Evolutionary conservation across 2,888 invertebrate species (phyloP).

Genomic region (Zaprionus obscuricornis): DNA sequence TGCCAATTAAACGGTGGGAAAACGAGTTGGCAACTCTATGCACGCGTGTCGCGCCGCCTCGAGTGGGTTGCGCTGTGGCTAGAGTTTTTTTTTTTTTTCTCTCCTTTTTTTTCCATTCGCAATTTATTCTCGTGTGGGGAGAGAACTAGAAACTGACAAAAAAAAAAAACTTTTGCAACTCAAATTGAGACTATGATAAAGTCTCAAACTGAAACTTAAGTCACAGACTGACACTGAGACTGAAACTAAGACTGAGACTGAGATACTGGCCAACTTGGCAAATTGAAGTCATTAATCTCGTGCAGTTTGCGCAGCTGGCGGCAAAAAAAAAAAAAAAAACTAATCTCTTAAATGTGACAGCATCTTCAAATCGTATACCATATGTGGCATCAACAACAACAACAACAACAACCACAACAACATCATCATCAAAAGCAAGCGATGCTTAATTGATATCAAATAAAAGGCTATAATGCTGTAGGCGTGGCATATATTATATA

Average conservation of each 20-base stretch:
- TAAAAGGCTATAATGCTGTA: no score
- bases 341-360: conserved; percentile 17
- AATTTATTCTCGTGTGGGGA: conserved; percentile 37
- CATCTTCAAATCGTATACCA: conserved; percentile 12
- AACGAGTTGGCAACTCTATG: conserved; percentile 71
- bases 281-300: conserved; percentile 53
- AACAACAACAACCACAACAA: no score
- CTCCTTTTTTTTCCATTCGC: conserved; percentile 2
- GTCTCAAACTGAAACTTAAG: background rate
- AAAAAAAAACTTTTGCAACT: no score
- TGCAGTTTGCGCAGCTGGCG: background rate
- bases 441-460: conserved; percentile 29
- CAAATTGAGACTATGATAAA: no score
- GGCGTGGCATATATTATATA: no score
- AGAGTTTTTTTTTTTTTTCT: no score
- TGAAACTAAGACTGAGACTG: background rate
- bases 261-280: conserved; percentile 38
- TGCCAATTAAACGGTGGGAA: conserved; percentile 78
- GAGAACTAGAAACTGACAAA: conserved; percentile 33
- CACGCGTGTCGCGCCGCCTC: conserved; percentile 49
- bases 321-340: no score
- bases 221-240: background rate
- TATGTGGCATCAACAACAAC: conserved; percentile 16
- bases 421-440: no score
- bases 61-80: conserved; percentile 48